Evolutionary conservation across 1,140 invertebrate species (phyloP), one percentile per base, ranked within the genome.

Genomic region (Habropoda laboriosa): DNA sequence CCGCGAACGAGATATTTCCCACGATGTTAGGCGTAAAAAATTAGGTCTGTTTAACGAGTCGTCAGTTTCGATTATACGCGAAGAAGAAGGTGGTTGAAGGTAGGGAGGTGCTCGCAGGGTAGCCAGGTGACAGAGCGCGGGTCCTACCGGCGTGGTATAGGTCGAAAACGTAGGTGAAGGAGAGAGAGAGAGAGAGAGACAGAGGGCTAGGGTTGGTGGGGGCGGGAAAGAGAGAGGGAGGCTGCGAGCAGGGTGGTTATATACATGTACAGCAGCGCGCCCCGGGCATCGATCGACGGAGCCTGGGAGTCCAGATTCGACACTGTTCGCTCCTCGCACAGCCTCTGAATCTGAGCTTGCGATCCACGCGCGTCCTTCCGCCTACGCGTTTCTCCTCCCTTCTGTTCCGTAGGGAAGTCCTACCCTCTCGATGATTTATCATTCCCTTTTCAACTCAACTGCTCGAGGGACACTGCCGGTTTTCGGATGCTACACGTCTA

Each of bases 211-310:
- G n/a, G n/a, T n/a, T n/a, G n/a, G n/a, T n/a, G n/a, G 58, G 3
- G 18, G n/a, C 1, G 3, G 24, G 70, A 45, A 67, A 64, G 27
- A 66, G 67, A 67, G 67, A 61, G 49, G 60, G 73, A 49, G 82
- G 55, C 38, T 55, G 81, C 61, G 64, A 82, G 83, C 83, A 86
- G 83, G 82, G 83, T 85, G 83, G 82, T 72, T 86, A 86, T 86
- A 86, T 86, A 86, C 85, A 86, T 86, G 85, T 86, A 86, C 85
- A 86, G 83, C 38, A 85, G 61, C 79, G 83, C 40, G 83, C 83
- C 83, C 83, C 79, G 83, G 83, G 83, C 83, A 86, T 86, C 83
- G 83, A 86, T 85, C 83, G 79, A 63, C 58, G 79, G 79, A 86
- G 79, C 83, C 84, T 86, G 84, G 84, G 84, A 85, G 83, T 82